These are phyloP conservation scores for Phoebastria nigripes DNA, from an alignment of 2,797 vertebrate species.

Conservation along the genomic window DNA sequence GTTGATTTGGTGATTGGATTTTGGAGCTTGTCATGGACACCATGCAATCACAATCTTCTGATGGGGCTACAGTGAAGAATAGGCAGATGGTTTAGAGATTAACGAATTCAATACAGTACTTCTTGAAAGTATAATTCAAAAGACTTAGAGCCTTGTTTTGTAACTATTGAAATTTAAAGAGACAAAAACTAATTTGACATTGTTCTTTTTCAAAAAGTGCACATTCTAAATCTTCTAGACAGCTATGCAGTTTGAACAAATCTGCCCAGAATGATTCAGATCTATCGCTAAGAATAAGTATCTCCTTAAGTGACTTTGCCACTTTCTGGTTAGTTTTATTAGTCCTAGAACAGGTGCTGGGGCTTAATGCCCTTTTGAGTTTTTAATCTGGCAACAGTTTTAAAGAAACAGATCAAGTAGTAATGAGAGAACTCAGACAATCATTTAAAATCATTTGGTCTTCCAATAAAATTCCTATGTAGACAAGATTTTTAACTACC, in stretches of 20 bases:
- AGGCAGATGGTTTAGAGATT: not conserved
- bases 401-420: not conserved
- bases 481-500: not conserved
- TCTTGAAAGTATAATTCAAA: not conserved
- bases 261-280: slow-evolving; percentile 17
- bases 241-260: slow-evolving; percentile 11
- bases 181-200: slow-evolving; percentile 37
- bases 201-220: slow-evolving; percentile 14
- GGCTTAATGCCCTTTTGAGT: not conserved
- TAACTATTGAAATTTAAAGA: slow-evolving; percentile 35
- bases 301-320: not conserved
- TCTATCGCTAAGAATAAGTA: not conserved
- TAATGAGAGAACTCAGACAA: not conserved
- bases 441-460: not conserved
- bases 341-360: not conserved
- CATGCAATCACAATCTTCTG: not conserved
- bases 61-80: not conserved
- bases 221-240: slow-evolving; percentile 26
- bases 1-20: not conserved
- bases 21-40: not conserved
- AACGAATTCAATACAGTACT: not conserved
- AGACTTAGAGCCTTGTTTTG: not conserved
- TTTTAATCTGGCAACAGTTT: not conserved
- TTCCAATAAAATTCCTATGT: not conserved
- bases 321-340: not conserved